Base-by-base conservation (phyloP, 2,113 vertebrate genomes). In the Eleginops maclovinus region DNA sequence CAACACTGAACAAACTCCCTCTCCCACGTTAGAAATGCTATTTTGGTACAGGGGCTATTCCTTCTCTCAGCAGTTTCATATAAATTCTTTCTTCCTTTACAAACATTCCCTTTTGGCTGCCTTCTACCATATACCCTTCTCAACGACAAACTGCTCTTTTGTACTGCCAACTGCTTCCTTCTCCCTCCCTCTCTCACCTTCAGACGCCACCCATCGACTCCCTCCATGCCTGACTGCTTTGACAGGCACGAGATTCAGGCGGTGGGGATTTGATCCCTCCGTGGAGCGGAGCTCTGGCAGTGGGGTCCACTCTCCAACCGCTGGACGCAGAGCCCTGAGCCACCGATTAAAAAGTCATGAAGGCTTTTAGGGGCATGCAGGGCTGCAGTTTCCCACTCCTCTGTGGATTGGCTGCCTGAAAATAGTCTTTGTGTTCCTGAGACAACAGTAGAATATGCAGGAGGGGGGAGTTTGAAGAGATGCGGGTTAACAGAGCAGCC, bases 321-420 rank as follows among this genome's bases (percentile, higher is more conserved):
- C 89, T n/a, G 88, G 90, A 90, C 84, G 83, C 78, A 75, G 65
- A 83, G 85, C 89, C 92, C 91, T 86, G 83, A 92, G 93, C 91
- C 92, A 86, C 88, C 56, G 90, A 94, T 94, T 94, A 94, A 95
- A 94, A 94, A 95, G 90, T 94, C 90, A 95, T 94, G 93, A 95
- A 91, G 91, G 94, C 93, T 94, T 93, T 95, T 94, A 94, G 88
- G 91, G 87, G 86, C 63, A 77, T 46, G 69, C 72, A 59, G 86
- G 79, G 83, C 84, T 83, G 77, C 80, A 85, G 79, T 82, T 82
- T 85, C 75, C 83, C 72, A 72, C 71, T 83, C 90, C 79, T 75
- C 74, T 89, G 84, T 84, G 91, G 87, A 89, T 86, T 92, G 91
- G 87, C 87, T 90, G 89, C 88, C 93, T 92, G 92, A 93, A 94